phyloP scores from a whole-genome alignment of 2,113 vertebrate species.

The Chroicocephalus ridibundus region DNA sequence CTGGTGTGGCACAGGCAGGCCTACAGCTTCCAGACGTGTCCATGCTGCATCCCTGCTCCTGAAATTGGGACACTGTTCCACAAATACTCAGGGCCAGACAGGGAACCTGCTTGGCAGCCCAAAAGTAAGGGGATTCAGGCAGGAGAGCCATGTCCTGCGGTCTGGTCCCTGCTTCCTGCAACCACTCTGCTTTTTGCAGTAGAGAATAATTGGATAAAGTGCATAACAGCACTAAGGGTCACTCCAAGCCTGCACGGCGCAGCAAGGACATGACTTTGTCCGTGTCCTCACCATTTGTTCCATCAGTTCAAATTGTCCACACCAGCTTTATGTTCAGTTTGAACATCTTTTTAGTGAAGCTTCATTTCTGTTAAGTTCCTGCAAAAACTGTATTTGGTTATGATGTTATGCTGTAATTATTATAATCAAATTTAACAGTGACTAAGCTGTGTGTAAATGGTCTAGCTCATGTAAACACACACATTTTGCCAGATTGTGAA shows the following conservation, averaged over 20 bases:
- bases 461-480: conserved; percentile 4
- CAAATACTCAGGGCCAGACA: background rate
- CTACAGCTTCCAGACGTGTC: background rate
- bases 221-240: background rate
- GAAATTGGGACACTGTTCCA: background rate
- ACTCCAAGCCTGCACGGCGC: background rate
- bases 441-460: conserved; percentile 38
- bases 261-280: conserved; percentile 8
- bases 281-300: conserved; percentile 29
- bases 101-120: background rate
- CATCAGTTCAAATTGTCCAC: background rate
- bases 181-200: background rate
- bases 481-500: background rate
- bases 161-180: background rate
- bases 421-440: conserved; percentile 59
- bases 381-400: conserved; percentile 58
- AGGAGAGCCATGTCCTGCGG: background rate
- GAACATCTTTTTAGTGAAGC: conserved; percentile 39
- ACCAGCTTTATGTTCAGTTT: background rate
- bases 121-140: background rate
- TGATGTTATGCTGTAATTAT: conserved; percentile 28
- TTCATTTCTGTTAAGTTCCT: conserved; percentile 41
- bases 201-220: background rate
- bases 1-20: background rate
- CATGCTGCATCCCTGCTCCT: background rate